Evolutionary conservation across 2,113 vertebrate genomes (phyloP).

Genomic region (Tylochromis polylepis): DNA sequence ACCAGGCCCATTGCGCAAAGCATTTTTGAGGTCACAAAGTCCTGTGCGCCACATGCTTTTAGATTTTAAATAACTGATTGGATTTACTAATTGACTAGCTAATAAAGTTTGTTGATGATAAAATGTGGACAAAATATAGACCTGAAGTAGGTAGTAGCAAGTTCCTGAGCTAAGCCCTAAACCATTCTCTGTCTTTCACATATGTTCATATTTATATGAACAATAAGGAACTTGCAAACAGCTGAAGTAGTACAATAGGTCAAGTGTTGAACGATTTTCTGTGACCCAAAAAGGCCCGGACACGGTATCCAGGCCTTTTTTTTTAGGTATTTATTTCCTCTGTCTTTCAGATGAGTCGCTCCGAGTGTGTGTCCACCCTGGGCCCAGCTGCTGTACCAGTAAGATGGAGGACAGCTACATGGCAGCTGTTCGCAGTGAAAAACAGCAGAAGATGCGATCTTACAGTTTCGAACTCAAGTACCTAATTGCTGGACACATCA

Average conservation of each 20-base stretch:
- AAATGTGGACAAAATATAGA: background rate
- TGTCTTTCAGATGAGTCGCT: slow-evolving; percentile 76
- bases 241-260: background rate
- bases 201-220: background rate
- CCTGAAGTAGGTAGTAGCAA: background rate
- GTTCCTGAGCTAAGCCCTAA: background rate
- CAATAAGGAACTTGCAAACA: background rate
- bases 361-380: slow-evolving; percentile 79
- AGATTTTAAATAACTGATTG: background rate
- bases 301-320: background rate
- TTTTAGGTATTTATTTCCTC: background rate
- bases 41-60: background rate
- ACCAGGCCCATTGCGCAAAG: background rate
- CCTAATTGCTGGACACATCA: slow-evolving; percentile 77
- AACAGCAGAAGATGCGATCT: slow-evolving; percentile 80
- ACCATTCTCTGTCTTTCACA: background rate
- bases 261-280: background rate
- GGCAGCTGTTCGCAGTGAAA: slow-evolving; percentile 81
- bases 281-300: background rate
- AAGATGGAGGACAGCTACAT: slow-evolving; percentile 92
- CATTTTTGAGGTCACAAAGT: background rate
- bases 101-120: background rate
- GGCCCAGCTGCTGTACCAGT: slow-evolving; percentile 84
- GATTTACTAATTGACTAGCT: background rate
- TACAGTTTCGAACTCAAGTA: slow-evolving; percentile 88